A percentile compares a stretch with the other conserved stretches of the same genome.
phyloP scores from a whole-genome alignment of 2,797 vertebrate genomes.

The Clarias fuscus region DNA sequence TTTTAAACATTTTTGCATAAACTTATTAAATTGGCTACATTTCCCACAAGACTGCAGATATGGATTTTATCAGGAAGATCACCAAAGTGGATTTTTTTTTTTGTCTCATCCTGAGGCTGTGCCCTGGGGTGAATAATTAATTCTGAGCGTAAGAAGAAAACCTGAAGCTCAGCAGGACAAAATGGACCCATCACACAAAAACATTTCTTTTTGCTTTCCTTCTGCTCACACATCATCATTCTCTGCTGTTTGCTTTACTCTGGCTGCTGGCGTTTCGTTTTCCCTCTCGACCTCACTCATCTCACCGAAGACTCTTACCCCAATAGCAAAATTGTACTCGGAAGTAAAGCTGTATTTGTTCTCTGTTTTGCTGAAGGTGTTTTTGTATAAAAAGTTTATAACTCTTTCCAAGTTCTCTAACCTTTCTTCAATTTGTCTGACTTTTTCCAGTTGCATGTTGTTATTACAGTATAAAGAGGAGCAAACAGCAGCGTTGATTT shows the following conservation, averaged over 20 bases:
- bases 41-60: not conserved
- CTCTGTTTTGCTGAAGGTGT: not conserved
- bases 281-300: not conserved
- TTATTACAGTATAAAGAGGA: conserved; percentile 56
- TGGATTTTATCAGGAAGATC: conserved; percentile 22
- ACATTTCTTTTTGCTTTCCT: conserved; percentile 21
- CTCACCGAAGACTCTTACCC: not conserved
- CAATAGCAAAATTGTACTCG: not conserved
- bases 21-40: not conserved
- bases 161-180: conserved; percentile 24
- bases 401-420: not conserved
- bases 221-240: not conserved
- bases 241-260: conserved; percentile 3
- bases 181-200: conserved; percentile 18
- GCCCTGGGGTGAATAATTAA: conserved; percentile 48
- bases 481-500: conserved; percentile 64
- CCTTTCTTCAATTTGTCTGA: not conserved
- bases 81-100: conserved; percentile 35
- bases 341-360: not conserved
- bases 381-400: not conserved
- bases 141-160: conserved; percentile 38
- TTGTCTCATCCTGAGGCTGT: conserved; percentile 30
- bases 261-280: conserved; percentile 8
- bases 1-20: not conserved
- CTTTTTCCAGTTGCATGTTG: conserved; percentile 12